A percentile compares a stretch with the other conserved stretches of the same genome.
Evolutionary conservation across 2,888 invertebrate species (phyloP).

Genomic region (Mesopsocus fuscifrons): DNA sequence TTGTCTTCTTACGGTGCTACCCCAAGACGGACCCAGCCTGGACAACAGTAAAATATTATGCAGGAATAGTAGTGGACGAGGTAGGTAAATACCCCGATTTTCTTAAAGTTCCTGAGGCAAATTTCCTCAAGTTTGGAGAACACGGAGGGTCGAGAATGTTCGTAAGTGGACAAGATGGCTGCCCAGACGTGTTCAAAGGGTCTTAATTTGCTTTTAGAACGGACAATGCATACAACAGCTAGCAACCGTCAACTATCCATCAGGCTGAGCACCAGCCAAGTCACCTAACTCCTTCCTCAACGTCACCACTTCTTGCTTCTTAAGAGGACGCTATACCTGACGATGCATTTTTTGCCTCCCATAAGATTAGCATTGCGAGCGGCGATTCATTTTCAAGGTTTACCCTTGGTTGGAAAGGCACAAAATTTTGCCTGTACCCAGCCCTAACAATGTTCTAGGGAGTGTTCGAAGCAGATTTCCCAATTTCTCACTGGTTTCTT

Average conservation of each 20-base stretch:
- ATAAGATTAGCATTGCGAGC: no score
- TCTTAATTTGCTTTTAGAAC: slow-evolving; percentile 10
- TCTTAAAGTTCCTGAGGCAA: slow-evolving; percentile 8
- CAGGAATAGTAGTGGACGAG: slow-evolving; percentile 8
- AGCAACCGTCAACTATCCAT: not conserved
- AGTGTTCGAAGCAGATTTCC: no score
- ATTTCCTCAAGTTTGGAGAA: slow-evolving; percentile 9
- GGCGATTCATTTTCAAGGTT: no score
- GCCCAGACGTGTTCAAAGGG: slow-evolving; percentile 10
- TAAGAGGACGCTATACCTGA: no score
- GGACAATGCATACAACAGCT: slow-evolving; percentile 10
- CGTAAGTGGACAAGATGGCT: slow-evolving; percentile 11
- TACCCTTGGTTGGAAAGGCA: no score
- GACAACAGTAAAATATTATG: slow-evolving; percentile 8
- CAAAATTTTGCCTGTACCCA: no score
- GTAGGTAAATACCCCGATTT: slow-evolving; percentile 8
- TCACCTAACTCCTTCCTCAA: no score
- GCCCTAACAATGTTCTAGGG: no score
- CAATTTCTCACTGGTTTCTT: no score
- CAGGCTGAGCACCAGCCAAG: no score
- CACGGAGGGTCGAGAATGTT: slow-evolving; percentile 8
- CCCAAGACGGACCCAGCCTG: slow-evolving; percentile 2
- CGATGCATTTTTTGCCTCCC: no score
- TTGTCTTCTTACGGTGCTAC: slow-evolving; percentile 1
- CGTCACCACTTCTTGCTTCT: no score